A percentile compares a stretch with the other conserved stretches of the same genome.
phyloP scores from a whole-genome alignment of 2,113 vertebrate genomes.

The Bubo blakistoni region DNA sequence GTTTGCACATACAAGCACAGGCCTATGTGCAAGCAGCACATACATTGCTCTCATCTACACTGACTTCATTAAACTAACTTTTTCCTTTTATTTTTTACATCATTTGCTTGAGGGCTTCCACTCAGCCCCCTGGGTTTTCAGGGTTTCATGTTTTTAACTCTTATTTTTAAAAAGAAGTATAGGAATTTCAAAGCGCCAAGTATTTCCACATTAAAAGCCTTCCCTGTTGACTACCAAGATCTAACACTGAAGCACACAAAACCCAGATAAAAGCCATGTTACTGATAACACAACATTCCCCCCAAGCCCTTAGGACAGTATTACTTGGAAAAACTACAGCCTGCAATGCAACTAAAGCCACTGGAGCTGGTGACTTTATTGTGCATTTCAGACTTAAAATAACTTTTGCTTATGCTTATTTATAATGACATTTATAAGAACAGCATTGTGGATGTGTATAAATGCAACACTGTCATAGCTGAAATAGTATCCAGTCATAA shows the following conservation, averaged over 20 bases:
- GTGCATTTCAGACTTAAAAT: background rate
- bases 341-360: background rate
- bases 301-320: background rate
- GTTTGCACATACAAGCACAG: no score
- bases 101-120: background rate
- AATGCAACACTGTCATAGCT: background rate
- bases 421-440: background rate
- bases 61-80: background rate
- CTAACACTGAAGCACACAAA: background rate
- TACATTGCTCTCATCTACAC: accelerated
- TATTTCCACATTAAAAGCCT: background rate
- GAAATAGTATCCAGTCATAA: background rate
- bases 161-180: background rate
- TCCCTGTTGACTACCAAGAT: background rate
- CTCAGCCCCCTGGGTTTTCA: background rate
- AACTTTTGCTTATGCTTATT: background rate
- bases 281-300: background rate
- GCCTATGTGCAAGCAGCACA: no score
- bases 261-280: background rate
- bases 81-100: background rate
- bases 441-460: background rate
- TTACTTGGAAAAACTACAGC: background rate
- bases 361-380: background rate
- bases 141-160: background rate
- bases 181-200: background rate